phyloP scores from a whole-genome alignment of 2,113 vertebrate species.

The Aepyceros melampus region DNA sequence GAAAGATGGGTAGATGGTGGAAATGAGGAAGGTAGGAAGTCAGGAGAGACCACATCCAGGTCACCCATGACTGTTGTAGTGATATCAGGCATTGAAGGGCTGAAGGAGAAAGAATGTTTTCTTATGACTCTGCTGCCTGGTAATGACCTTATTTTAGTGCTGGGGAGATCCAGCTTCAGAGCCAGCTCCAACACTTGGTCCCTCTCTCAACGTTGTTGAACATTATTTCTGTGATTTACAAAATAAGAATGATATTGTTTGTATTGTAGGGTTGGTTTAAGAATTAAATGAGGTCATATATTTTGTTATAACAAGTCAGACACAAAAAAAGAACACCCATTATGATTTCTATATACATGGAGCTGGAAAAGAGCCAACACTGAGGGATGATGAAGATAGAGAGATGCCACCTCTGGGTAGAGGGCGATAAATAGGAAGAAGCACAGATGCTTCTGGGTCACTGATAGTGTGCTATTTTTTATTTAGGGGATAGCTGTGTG shows the following conservation, averaged over 20 bases:
- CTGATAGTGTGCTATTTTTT: not conserved
- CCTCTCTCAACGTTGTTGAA: not conserved
- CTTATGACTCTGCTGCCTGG: not conserved
- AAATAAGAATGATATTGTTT: not conserved
- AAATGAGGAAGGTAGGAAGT: not conserved
- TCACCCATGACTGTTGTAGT: not conserved
- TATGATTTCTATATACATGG: not conserved
- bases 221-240: not conserved
- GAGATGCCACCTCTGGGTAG: not conserved
- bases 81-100: not conserved
- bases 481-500: accelerated
- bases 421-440: not conserved
- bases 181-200: too few species aligned
- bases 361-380: not conserved
- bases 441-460: not conserved
- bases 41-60: not conserved
- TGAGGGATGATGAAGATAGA: not conserved
- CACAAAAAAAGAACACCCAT: not conserved
- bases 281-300: not conserved
- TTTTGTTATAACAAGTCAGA: not conserved
- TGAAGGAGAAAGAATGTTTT: not conserved
- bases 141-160: too few species aligned
- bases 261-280: not conserved
- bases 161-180: not conserved
- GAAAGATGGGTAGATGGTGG: not conserved